Evolutionary conservation across 2,888 invertebrate genomes (phyloP), one percentile per base, ranked within the genome.

Genomic region (Nebria salina): DNA sequence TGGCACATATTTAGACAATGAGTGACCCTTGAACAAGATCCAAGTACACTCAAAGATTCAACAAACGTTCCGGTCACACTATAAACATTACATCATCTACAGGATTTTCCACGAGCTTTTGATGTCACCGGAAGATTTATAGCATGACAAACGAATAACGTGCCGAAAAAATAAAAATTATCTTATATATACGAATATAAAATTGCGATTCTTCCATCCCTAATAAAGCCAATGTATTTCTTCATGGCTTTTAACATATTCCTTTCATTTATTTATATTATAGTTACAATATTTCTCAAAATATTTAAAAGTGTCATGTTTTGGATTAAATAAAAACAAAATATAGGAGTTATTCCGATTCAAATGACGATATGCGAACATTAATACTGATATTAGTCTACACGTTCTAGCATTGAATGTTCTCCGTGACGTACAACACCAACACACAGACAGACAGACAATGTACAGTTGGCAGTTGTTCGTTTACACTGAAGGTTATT

Each of bases 391-490:
- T 73, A 43, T 68, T 68, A 42, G 20, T 54, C 43, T 64, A 80
- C 80, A 80, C 75, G 72, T 64, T 74, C 66, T 68, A 20, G 79
- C 79, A 79, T 79, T 79, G 75, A 80, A 75, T 80, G 41, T 80
- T 80, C 75, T 75, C 66, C 80, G 72, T 80, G 80, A 80, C 79
- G 79, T 79, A 75, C 68, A 79, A 74, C 73, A 79, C 80, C 70
- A 80, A 43, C 20, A 20, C 0, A 43, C 43, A 42, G 72, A 13
- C 80, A 64, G 25, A 64, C 26, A 68, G 75, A 75, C 80, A 79
- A 79, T 74, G 79, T 73, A 75, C 79, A 80, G 72, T 70, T 75
- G 75, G 74, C 79, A 80, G 72, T 75, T 75, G 75, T 80, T 75
- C 70, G 26, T 70, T 75, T 64, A 70, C 75, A 25, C 54, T 66